These are phyloP conservation scores for Troilus luridus DNA, from an alignment of 2,888 invertebrate species.

Conservation along the genomic window DNA sequence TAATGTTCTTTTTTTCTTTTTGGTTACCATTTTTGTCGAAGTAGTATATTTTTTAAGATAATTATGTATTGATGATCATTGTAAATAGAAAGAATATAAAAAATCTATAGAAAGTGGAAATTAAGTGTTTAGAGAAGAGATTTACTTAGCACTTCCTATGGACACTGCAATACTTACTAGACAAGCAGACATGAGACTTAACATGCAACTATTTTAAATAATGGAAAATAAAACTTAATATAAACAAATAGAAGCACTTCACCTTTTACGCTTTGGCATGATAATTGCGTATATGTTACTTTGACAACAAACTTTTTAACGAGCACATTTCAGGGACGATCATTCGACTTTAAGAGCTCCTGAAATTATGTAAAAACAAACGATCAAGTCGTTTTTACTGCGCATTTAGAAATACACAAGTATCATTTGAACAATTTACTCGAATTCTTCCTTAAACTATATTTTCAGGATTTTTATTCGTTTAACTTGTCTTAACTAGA, in stretches of 20 bases:
- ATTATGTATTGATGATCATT: not conserved
- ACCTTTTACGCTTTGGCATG: not conserved
- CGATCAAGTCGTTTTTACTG: too few species aligned
- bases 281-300: not conserved
- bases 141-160: not conserved
- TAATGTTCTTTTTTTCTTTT: too few species aligned
- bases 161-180: not conserved
- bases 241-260: not conserved
- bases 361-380: too few species aligned
- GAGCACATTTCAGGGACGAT: too few species aligned
- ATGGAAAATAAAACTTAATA: not conserved
- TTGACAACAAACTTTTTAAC: not conserved
- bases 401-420: too few species aligned
- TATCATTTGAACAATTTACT: too few species aligned
- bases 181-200: not conserved
- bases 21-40: too few species aligned
- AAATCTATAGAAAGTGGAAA: not conserved
- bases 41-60: too few species aligned
- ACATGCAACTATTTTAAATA: not conserved
- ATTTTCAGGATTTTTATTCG: too few species aligned
- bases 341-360: too few species aligned
- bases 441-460: too few species aligned
- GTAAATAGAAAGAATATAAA: not conserved
- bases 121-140: not conserved
- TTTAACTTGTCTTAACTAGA: too few species aligned